These are phyloP conservation scores for Syrrhaptes paradoxus DNA, from an alignment of 2,113 vertebrate species.

Conservation along the genomic window DNA sequence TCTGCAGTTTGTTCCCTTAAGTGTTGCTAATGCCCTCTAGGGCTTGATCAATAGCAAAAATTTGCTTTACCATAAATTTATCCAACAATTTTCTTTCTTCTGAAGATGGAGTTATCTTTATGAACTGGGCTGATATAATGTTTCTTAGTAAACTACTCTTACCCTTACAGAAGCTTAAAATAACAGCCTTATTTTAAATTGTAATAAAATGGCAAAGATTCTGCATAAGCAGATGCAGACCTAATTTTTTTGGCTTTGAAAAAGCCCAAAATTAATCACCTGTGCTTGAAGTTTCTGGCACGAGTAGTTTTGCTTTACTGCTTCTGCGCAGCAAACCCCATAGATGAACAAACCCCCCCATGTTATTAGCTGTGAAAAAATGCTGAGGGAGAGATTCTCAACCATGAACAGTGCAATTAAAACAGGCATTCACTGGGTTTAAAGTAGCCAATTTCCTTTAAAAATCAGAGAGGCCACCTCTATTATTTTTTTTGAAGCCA, in stretches of 20 bases:
- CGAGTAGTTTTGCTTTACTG: constrained; percentile 2
- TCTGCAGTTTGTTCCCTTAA: constrained; percentile 58
- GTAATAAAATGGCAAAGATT: background rate
- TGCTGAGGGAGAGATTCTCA: constrained; percentile 11
- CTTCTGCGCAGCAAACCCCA: background rate
- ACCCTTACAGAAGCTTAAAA: background rate
- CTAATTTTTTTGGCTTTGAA: background rate
- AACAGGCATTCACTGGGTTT: constrained; percentile 54
- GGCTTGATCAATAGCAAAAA: constrained; percentile 70
- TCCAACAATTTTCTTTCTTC: constrained; percentile 32
- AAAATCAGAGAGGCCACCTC: constrained; percentile 57
- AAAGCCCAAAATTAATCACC: background rate
- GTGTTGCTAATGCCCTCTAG: constrained; percentile 68
- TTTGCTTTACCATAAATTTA: constrained; percentile 73
- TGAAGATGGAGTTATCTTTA: constrained; percentile 4
- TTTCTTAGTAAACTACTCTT: background rate
- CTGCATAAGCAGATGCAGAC: background rate
- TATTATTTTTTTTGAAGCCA: constrained; percentile 55
- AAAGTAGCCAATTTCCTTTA: constrained; percentile 73
- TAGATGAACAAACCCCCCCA: background rate
- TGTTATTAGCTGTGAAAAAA: background rate
- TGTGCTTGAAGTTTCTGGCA: constrained; percentile 5
- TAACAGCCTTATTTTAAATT: background rate
- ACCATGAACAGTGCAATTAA: constrained; percentile 62
- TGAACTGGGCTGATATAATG: background rate